phyloP scores from a whole-genome alignment of 2,113 vertebrate genomes.

The Anseranas semipalmata region DNA sequence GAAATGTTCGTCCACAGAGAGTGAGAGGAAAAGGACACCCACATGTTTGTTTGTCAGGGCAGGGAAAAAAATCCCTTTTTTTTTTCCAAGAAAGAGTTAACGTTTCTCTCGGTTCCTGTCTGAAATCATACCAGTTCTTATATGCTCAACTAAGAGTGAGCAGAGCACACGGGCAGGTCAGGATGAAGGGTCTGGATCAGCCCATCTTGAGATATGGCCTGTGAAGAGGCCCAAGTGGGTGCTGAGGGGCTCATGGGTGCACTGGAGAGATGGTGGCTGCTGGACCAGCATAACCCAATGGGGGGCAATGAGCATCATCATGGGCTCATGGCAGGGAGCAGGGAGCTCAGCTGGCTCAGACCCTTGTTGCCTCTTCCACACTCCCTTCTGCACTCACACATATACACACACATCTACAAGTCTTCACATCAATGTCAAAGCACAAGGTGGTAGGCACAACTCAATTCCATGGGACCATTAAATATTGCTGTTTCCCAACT shows the following conservation, averaged over 20 bases:
- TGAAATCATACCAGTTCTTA: background rate
- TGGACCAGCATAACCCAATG: background rate
- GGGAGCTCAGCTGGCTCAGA: background rate
- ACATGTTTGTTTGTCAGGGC: background rate
- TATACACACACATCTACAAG: background rate
- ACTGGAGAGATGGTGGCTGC: rapidly evolving
- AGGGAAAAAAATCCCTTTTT: background rate
- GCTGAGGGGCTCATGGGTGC: background rate
- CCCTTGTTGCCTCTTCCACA: background rate
- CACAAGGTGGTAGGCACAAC: rapidly evolving
- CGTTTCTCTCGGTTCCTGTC: background rate
- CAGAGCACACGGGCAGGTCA: background rate
- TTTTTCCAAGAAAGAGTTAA: background rate
- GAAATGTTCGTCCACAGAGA: rapidly evolving
- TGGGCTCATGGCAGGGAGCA: background rate
- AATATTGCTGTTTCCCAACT: background rate
- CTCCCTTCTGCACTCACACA: background rate
- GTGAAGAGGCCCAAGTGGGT: rapidly evolving
- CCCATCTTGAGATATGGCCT: background rate
- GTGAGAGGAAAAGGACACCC: background rate
- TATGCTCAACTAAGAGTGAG: rapidly evolving
- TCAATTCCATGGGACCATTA: rapidly evolving
- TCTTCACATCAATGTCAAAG: background rate
- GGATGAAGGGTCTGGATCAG: background rate
- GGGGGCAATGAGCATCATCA: background rate